Evolutionary conservation across 1,140 invertebrate species (phyloP).

Genomic region (Idris sp.): DNA sequence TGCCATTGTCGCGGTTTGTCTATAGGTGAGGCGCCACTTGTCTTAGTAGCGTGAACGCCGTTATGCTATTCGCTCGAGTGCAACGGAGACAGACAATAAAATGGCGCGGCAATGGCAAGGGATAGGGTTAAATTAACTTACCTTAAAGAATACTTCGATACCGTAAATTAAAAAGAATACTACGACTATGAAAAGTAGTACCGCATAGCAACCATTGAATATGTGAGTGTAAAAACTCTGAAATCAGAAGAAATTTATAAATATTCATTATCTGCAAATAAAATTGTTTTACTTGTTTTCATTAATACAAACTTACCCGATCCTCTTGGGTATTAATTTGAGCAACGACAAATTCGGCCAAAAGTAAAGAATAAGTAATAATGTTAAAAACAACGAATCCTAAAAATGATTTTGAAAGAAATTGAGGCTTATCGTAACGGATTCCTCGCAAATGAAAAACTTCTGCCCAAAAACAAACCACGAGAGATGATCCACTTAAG

Average conservation of each 20-base stretch:
- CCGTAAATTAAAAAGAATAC: constrained; percentile 97
- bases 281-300: too few species aligned
- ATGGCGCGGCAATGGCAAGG: too few species aligned
- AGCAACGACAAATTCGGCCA: constrained; percentile 88
- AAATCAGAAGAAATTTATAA: not conserved
- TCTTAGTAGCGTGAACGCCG: too few species aligned
- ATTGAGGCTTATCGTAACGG: constrained; percentile 90
- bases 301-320: constrained; percentile 80
- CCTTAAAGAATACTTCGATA: constrained; percentile 96
- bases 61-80: too few species aligned
- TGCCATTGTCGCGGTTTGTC: too few species aligned
- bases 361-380: constrained; percentile 90
- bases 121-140: constrained; percentile 78
- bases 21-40: too few species aligned
- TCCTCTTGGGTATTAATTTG: constrained; percentile 82
- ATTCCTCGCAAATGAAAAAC: constrained; percentile 94
- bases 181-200: constrained; percentile 92
- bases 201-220: constrained; percentile 95
- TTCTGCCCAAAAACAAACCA: constrained; percentile 97
- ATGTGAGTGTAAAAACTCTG: constrained; percentile 89
- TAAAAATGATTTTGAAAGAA: constrained; percentile 95
- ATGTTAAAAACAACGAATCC: constrained; percentile 94
- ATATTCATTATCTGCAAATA: too few species aligned
- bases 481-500: constrained; percentile 91
- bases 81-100: too few species aligned